Evolutionary conservation across 2,888 invertebrate genomes (phyloP), one percentile per base, ranked within the genome.

Genomic region (Hipparchia sbordonii): DNA sequence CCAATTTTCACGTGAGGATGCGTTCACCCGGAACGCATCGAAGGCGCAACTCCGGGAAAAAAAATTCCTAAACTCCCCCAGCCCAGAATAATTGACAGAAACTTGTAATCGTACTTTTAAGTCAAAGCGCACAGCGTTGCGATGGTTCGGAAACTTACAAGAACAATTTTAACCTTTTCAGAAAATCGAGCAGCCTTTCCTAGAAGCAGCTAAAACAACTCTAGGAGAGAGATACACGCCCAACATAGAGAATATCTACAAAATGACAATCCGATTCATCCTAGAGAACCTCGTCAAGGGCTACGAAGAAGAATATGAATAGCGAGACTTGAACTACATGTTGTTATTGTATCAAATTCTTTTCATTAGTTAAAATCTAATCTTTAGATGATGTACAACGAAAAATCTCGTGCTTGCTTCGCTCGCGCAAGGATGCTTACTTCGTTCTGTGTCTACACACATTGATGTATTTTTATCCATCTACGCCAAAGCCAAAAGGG

Each of bases 111-210:
- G 39, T 5, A 39, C 39, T 39, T 39, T 39, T 4, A 39, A 5
- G 2, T 39, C 39, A 39, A 39, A 4, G 5, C 5, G 39, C 3
- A 39, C 5, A 39, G 39, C 39, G 5, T 39, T 39, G 39, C 39
- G 39, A 51, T 23, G 23, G 23, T 23, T 23, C 23, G 0, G 23
- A 23, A 23, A 2, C 33, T 23, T 54, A 33, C 12, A 66, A n/a
- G 51, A 23, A 48, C 2, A 33, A 52, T 39, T 66, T 54, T 13
- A 23, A 39, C 56, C 2, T 59, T 72, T 80, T 94, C 96, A 98
- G 98, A 97, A 96, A 96, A 97, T 98, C 81, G 98, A 98, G 87
- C 95, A 96, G 80, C 98, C 98, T 0, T 98, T 98, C 90, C 91
- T 98, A 80, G 95, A 96, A 84, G 97, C 98, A 0, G 98, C 98